Evolutionary conservation across 2,797 vertebrate genomes (phyloP), one percentile per base, ranked within the genome.

Genomic region (Coendou prehensilis): DNA sequence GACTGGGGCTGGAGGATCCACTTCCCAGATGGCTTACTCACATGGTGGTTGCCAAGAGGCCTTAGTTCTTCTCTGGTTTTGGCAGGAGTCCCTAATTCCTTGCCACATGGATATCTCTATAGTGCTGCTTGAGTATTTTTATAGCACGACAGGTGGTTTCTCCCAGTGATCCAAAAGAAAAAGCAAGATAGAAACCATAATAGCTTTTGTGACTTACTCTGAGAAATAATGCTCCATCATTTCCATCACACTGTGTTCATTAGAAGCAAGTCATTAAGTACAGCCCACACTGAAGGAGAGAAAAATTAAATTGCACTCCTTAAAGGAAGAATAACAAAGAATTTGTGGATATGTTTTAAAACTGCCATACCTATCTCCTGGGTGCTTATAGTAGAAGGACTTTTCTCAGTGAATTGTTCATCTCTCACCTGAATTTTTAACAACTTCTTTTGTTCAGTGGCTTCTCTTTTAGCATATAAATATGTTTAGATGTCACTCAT

Each of bases 391-490:
- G 11, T 88, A 37, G 50, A 37, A 85, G 22, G 67, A 14, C 5
- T 82, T 94, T 75, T 86, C 87, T 93, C 45, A 67, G 22, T 93
- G 63, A 91, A 63, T 71, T 92, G 71, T 82, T 30, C 75, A 71
- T 95, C 20, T 86, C 23, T 92, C 52, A 78, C 28, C 20, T 69
- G 9, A 83, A 37, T 92, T 64, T 91, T 89, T 80, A 95, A 20
- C 20, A 93, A 13, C 23, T 85, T 92, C 59, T 41, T 95, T 96
- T 89, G 28, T 90, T 37, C 59, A 89, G 2, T 81, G 20, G 33
- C 64, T 91, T 67, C 22, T 93, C 85, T 90, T 79, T 69, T 11
- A 93, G 80, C n/a, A n/a, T 89, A 33, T 88, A 69, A 94, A 79
- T 94, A 45, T 80, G 59, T 88, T 92, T 61, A 87, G 22, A 79